These are phyloP conservation scores for Palythoa grandis DNA, from an alignment of 92 coral and sea anemone genomes.

Conservation along the genomic window DNA sequence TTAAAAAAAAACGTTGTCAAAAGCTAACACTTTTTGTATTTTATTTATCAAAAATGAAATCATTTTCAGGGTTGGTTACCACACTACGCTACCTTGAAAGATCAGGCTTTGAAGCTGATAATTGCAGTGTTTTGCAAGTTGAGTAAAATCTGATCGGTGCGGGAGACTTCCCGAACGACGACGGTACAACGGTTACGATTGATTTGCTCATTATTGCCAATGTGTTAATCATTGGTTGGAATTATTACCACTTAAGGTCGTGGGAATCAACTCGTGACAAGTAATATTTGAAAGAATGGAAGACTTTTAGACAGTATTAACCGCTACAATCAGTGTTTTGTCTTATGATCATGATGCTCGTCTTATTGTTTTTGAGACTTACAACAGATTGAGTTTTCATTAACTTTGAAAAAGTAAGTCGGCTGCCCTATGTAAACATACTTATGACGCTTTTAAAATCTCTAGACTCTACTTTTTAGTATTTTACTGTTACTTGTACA, in stretches of 20 bases:
- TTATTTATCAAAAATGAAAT: too few species aligned
- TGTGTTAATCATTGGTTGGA: slow-evolving; percentile 36
- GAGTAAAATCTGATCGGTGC: background rate
- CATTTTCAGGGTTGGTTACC: background rate
- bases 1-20: background rate
- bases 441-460: background rate
- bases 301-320: slow-evolving; percentile 29
- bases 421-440: slow-evolving; percentile 36
- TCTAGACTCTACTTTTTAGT: background rate
- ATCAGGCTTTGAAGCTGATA: background rate
- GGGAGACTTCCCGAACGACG: slow-evolving; percentile 16
- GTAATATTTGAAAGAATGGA: slow-evolving; percentile 14
- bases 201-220: slow-evolving; percentile 39
- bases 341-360: slow-evolving; percentile 20
- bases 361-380: slow-evolving; percentile 30
- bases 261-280: slow-evolving; percentile 18
- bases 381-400: slow-evolving; percentile 38
- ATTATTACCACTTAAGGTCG: slow-evolving; percentile 37
- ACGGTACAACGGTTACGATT: slow-evolving; percentile 37
- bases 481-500: background rate
- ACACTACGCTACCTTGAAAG: background rate
- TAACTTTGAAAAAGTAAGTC: slow-evolving; percentile 54
- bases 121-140: background rate
- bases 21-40: too few species aligned
- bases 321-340: background rate